Evolutionary conservation across 2,797 vertebrate genomes (phyloP), one percentile per base, ranked within the genome.

Genomic region (Oreochromis mossambicus): DNA sequence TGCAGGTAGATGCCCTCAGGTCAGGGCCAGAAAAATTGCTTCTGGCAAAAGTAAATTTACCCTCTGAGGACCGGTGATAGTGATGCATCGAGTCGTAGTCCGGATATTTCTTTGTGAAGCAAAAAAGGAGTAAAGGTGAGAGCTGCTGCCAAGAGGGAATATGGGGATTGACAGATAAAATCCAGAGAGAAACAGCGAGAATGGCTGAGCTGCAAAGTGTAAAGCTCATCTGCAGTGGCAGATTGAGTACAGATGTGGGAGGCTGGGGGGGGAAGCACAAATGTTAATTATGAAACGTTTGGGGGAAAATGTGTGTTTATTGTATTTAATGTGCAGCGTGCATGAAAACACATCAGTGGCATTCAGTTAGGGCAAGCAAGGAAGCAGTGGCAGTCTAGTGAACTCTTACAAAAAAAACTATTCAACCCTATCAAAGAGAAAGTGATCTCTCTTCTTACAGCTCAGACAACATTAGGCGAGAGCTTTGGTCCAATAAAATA

Each of bases 221-320:
- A 82, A 85, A 17, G 43, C 12, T 85, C 58, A 85, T 83, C 51
- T 11, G 68, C 32, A 14, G 80, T 48, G 80, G 83, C 83, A 85
- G 58, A 88, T 80, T 78, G 34, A 73, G 80, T 34, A 29, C 58
- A 80, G 51, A 68, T 63, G 77, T 41, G 48, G 48, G 79, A 81
- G 46, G 52, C 86, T 34, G 43, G 76, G 1, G 24, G 26, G 26
- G 77, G 5, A 3, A 82, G n/a, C 24, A 43, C 24, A 38, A 48
- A 38, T 34, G 58, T 88, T 85, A 80, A 88, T 82, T 85, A 85
- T 88, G 41, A 82, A 87, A 66, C 3, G 0, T 46, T 55, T 58
- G 32, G 41, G 36, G 68, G 54, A 8, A 56, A 58, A 55, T 17
- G 14, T 41, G 52, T 15, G 43, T 70, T 55, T 52, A 70, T 2